Evolutionary conservation across 1,140 invertebrate genomes (phyloP), one percentile per base, ranked within the genome.

Genomic region (Diorhabda carinulata): DNA sequence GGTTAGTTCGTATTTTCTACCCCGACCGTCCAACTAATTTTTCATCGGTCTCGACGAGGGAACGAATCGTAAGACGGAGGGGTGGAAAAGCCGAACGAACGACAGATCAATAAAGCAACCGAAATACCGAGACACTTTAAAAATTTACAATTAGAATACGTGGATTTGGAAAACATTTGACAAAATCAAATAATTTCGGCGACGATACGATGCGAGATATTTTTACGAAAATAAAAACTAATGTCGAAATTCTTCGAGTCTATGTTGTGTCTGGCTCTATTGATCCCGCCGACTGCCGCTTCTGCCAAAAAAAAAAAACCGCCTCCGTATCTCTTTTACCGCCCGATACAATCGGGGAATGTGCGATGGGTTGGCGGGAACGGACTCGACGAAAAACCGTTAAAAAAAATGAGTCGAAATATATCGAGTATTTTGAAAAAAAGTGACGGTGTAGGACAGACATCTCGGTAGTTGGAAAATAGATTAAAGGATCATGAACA

Each of bases 261-360:
- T 60, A 66, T 74, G 71, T 76, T 73, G 73, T 74, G 74, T 76
- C 74, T 76, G 73, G 70, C 68, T 60, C 43, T 76, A 76, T 76
- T 71, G 74, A 76, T 76, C 71, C 61, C 69, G 69, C 69, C 70
- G 52, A 57, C 56, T 57, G 10, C 41, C 60, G 59, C 57, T 47
- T 43, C 9, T 43, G 9, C 8, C 25, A 45, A 52, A 44, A 70
- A 67, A 72, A 25, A 25, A 25, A 25, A 25, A 25, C 25, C 57
- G 62, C 60, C 41, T 10, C 41, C 5, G 5, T 7, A 6, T 60
- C 58, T 60, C 58, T 6, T 10, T 5, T 6, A 60, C 58, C 8
- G 5, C 10, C 41, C 41, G 8, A 10, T 42, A 41, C 47, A 25
- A n/a, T 47, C 63, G 10, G 10, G 10, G 45, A 64, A 52, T 45